phyloP scores from a whole-genome alignment of 1,140 invertebrate species.

The Anastrepha ludens region DNA sequence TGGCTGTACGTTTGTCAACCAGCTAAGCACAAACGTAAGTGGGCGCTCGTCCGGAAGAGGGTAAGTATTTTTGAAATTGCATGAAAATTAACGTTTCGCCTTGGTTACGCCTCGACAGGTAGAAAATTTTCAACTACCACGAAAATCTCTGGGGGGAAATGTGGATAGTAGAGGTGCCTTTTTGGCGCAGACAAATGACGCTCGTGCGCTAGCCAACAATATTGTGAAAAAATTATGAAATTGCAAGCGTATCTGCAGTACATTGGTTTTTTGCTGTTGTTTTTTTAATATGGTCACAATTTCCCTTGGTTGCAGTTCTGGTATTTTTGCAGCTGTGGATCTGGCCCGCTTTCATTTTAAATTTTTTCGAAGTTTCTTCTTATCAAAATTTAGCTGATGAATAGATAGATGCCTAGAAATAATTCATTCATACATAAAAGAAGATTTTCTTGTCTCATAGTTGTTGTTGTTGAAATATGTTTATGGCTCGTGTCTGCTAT shows the following conservation, averaged over 20 bases:
- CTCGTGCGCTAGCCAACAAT: no score
- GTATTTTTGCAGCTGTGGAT: no score
- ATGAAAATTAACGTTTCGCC: slow-evolving; percentile 12
- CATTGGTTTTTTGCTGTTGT: no score
- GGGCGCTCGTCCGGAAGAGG: slow-evolving; percentile 12
- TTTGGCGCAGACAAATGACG: no score
- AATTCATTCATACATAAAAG: slow-evolving; percentile 17
- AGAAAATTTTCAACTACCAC: neutral
- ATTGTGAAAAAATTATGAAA: no score
- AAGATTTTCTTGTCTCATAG: neutral
- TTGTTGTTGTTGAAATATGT: neutral
- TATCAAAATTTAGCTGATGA: neutral
- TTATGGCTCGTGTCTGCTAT: neutral
- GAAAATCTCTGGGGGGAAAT: no score
- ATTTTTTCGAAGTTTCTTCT: neutral
- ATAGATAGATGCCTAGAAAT: neutral
- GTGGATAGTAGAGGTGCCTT: no score
- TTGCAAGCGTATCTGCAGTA: no score
- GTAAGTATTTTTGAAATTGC: neutral
- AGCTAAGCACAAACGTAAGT: neutral
- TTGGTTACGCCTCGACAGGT: slow-evolving; percentile 3
- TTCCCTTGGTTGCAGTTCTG: no score
- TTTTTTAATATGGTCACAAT: no score
- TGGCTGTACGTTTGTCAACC: neutral
- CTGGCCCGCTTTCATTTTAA: no score